These are phyloP conservation scores for Mystacornis crossleyi DNA, from an alignment of 2,113 vertebrate genomes.

Conservation along the genomic window DNA sequence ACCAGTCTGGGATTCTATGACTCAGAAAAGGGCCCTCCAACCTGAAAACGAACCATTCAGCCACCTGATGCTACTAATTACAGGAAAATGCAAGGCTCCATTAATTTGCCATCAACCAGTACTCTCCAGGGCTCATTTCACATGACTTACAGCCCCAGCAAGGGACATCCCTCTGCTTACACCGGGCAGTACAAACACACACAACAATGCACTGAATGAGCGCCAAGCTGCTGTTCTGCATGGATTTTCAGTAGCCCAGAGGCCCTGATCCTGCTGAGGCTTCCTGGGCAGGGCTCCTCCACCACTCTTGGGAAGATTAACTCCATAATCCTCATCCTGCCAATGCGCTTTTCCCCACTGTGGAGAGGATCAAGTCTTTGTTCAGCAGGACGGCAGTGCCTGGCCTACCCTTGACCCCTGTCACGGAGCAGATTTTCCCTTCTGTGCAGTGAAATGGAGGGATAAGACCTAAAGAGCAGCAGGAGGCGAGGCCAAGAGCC, in stretches of 20 bases:
- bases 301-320: neutral
- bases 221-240: neutral
- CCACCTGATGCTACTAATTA: neutral
- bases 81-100: neutral
- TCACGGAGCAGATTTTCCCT: neutral
- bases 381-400: neutral
- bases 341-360: neutral
- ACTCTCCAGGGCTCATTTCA: neutral
- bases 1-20: neutral
- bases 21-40: neutral
- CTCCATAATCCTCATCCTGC: neutral
- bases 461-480: neutral
- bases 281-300: neutral
- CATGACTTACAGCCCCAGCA: neutral
- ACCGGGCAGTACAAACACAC: neutral
- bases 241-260: neutral
- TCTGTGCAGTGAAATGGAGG: neutral
- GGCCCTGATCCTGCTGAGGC: neutral
- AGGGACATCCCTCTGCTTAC: neutral
- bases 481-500: neutral
- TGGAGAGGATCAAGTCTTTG: neutral
- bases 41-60: neutral
- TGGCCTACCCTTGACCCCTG: neutral
- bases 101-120: neutral
- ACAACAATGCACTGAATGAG: fast-evolving